Percentiles rank a stretch among this genome's conserved stretches.
Evolutionary conservation across 2,888 invertebrate species (phyloP).

Genomic region (Strigamia crassipes): DNA sequence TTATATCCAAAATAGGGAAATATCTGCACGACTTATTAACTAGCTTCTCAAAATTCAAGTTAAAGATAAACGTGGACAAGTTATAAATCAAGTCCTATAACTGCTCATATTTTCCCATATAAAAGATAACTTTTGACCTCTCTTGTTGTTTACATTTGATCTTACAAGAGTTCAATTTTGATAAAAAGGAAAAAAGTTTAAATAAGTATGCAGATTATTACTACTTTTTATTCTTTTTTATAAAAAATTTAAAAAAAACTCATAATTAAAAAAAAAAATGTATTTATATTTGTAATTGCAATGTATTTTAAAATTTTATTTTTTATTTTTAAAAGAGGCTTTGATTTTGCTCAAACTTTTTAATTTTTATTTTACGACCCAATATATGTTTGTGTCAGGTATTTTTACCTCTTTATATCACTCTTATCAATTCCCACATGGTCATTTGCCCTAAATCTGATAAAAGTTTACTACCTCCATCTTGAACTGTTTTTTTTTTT

Average conservation of each 20-base stretch:
- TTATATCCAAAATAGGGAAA: conserved; percentile 29
- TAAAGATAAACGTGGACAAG: conserved; percentile 24
- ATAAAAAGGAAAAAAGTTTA: background rate
- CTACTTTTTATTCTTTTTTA: background rate
- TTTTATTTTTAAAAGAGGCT: conserved; percentile 12
- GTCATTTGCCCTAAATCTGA: background rate
- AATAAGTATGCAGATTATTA: background rate
- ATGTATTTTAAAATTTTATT: background rate
- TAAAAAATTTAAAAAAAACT: background rate
- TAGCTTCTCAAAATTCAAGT: conserved; percentile 23
- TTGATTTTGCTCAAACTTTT: conserved; percentile 21
- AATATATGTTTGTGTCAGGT: background rate
- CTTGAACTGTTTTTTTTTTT: background rate
- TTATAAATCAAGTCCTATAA: conserved; percentile 31
- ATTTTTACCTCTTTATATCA: background rate
- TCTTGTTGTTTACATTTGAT: conserved; percentile 25
- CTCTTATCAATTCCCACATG: background rate
- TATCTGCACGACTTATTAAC: conserved; percentile 13
- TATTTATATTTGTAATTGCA: background rate
- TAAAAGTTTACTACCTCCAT: conserved; percentile 22
- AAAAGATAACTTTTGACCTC: conserved; percentile 36
- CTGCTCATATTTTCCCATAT: conserved; percentile 33
- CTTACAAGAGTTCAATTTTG: conserved; percentile 2
- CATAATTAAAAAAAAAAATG: background rate
- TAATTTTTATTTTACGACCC: background rate